Base-by-base conservation (phyloP, 2,113 vertebrate species). In the Emydocephalus ijimae region DNA sequence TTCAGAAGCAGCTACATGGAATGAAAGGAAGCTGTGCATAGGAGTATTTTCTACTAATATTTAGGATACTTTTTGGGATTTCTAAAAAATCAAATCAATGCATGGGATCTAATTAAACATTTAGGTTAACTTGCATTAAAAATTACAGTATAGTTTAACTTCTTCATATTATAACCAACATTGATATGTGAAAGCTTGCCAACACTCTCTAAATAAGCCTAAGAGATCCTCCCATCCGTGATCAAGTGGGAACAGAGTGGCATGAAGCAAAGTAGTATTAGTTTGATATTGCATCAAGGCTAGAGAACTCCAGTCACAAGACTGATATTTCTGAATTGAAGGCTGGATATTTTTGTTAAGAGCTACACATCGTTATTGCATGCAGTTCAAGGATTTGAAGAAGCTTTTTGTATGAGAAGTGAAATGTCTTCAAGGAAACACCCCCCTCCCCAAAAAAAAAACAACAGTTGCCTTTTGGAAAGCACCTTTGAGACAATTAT, bases 11-110 rank as follows among this genome's bases (percentile, higher is more conserved):
- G 54, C 24, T 24, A 91, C 89, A 61, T 11, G 92, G 56, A 64
- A 93, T 48, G 48, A 85, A 94, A 93, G 85, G 11, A n/a, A 93
- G 20, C 7, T 69, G 10, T 90, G 29, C 23, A 23, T 89, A 85
- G 15, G 89, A 39, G 88, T 90, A 59, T 29, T 88, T 24, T 93
- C 89, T 54, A 45, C 18, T n/a, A 89, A 43, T 90, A 87, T 87
- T 92, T 15, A 43, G 52, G 5, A 10, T 89, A 29, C 1, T 93
- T 94, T 94, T 15, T 85, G 89, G 0, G 93, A 89, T 64, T 61
- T 74, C 54, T 50, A 92, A 43, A 55, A 48, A 94, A 93, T 24
- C 3, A 89, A 18, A 89, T 95, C 12, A 89, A 4, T 57, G 29
- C 26, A 24, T 92, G 61, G 89, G 85, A 10, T 34, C 69, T 88